These are phyloP conservation scores for Piezodorus guildinii DNA, from an alignment of 1,140 invertebrate genomes.

Conservation along the genomic window DNA sequence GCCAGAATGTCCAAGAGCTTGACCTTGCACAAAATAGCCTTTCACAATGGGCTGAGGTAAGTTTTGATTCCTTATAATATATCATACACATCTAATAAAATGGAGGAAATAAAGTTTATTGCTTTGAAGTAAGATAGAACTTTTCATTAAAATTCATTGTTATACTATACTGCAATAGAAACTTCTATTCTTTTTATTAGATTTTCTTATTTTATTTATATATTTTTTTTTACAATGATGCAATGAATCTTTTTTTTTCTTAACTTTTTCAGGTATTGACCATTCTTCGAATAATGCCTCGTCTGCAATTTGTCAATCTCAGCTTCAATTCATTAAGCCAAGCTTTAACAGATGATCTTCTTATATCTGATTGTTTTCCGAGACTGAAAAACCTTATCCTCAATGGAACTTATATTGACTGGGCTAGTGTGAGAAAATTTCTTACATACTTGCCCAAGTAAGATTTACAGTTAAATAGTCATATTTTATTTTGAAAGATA, in stretches of 20 bases:
- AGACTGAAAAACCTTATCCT: conserved; percentile 44
- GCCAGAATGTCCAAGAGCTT: conserved; percentile 72
- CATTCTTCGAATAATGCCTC: conserved; percentile 73
- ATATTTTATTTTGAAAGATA: no score
- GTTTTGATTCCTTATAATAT: no score
- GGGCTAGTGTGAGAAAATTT: conserved; percentile 66
- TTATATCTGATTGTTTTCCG: conserved; percentile 24
- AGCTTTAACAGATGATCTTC: conserved; percentile 26
- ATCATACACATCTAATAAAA: no score
- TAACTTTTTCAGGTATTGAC: conserved; percentile 55
- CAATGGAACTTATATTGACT: conserved; percentile 73
- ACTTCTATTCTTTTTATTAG: no score
- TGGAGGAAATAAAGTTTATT: no score
- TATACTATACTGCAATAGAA: no score
- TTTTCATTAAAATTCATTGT: no score
- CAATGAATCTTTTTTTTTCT: conserved; percentile 13
- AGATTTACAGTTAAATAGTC: neutral
- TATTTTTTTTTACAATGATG: neutral
- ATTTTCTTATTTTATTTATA: no score
- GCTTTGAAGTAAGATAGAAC: no score
- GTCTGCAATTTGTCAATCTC: conserved; percentile 78
- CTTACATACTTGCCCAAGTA: conserved; percentile 56
- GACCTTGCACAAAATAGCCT: conserved; percentile 84
- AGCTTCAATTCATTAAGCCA: conserved; percentile 73
- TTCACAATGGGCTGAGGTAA: conserved; percentile 70